Evolutionary conservation across 2,797 vertebrate genomes (phyloP), one percentile per base, ranked within the genome.

Genomic region (Gobio occitaniae): DNA sequence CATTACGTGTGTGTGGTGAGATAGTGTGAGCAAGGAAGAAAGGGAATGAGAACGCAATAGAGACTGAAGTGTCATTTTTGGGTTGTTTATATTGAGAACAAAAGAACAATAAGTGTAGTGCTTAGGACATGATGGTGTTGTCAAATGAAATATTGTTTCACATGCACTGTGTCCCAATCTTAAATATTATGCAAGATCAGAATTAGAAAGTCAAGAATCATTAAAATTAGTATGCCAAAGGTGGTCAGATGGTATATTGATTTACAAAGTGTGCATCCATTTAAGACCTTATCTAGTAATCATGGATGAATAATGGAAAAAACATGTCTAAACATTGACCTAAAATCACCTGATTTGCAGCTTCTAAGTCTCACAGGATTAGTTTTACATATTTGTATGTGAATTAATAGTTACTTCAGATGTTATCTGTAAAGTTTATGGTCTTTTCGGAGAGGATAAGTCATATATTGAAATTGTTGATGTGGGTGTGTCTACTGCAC

Each of bases 51-150:
- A 75, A 5, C 4, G 69, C 69, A 16, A 68, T 15, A 68, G 12
- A 44, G 16, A 54, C 72, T 52, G 13, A 83, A 65, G 63, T 68
- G 82, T 76, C 59, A 52, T 66, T 68, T 2, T 41, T 52, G 38
- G 59, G 25, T 36, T 68, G 9, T 68, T 77, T 76, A 21, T 77
- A 69, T 47, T 29, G 6, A 74, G 63, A 72, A 63, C 52, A 72
- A 63, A 72, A 82, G 29, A 68, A 65, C 71, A 50, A 48, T 32
- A 52, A 47, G 29, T 76, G n/a, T 38, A 76, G 71, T 54, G 11
- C 19, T 36, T 59, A 13, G 68, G 38, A 47, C 44, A 41, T 56
- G 8, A 68, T 75, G 21, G n/a, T 50, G 19, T 66, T 68, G n/a
- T 38, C 48, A 29, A 10, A 61, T 21, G 61, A 76, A 68, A 29